Percentiles rank a stretch among this genome's conserved stretches.
Conservation (phyloP, 53 echinoderm and acorn worm species). For the Paracentrotus lividus region DNA sequence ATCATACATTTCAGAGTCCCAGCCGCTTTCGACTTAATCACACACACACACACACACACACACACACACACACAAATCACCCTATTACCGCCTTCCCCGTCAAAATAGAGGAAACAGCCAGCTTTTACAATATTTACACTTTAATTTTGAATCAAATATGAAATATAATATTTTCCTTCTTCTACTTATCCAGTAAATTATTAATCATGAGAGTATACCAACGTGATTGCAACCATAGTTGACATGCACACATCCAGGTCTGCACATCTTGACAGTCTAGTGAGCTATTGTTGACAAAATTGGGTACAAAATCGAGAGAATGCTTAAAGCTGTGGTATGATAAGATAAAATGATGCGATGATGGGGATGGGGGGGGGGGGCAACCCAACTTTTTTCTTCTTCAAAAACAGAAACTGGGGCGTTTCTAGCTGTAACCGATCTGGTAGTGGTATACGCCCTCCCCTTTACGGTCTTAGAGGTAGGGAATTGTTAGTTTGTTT, state of each 20-base stretch:
- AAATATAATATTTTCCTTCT: neutral
- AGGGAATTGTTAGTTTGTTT: too few relatives aligned
- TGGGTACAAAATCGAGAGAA: too few relatives aligned
- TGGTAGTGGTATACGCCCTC: too few relatives aligned
- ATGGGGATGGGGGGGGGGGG: neutral
- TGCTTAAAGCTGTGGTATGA: too few relatives aligned
- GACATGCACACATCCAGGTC: neutral
- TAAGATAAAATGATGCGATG: neutral
- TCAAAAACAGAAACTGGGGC: too few relatives aligned
- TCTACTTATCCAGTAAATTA: neutral
- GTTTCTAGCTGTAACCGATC: too few relatives aligned
- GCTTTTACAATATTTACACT: neutral
- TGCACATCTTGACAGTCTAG: neutral
- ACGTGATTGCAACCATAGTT: neutral
- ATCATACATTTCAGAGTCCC: neutral
- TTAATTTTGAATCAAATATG: neutral
- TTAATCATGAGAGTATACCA: neutral
- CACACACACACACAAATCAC: neutral
- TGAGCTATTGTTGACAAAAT: neutral
- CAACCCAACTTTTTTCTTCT: too few relatives aligned
- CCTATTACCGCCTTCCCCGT: neutral
- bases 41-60: neutral
- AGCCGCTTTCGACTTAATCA: neutral
- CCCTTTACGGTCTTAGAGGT: too few relatives aligned
- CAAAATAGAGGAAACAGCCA: neutral